Conservation (phyloP, 2,888 invertebrate species). For the Epistrophe eligans region DNA sequence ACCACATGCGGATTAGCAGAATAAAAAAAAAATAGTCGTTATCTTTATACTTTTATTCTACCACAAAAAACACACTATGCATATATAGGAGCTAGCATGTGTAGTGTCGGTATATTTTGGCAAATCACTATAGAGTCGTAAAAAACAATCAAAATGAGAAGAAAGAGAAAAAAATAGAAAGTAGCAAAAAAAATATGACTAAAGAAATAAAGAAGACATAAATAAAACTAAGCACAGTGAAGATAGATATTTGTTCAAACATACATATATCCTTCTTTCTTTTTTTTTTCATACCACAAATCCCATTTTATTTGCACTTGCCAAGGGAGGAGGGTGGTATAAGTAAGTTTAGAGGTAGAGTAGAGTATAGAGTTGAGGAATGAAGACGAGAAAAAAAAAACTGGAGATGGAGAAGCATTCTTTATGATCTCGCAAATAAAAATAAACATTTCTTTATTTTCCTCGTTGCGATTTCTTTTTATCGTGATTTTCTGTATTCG, state of each 20-base stretch:
- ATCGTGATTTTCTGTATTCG: conserved; percentile 43
- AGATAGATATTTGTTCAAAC: background rate
- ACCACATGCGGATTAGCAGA: conserved; percentile 57
- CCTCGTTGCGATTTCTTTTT: conserved; percentile 67
- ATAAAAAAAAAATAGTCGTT: conserved; percentile 21
- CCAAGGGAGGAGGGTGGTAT: conserved; percentile 29
- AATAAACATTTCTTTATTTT: conserved; percentile 68
- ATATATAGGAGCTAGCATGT: background rate
- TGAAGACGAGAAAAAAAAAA: background rate
- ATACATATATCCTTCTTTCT: conserved; percentile 44
- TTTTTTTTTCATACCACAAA: conserved; percentile 45
- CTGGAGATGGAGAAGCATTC: conserved; percentile 19
- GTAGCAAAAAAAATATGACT: conserved; percentile 19
- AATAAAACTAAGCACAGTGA: conserved; percentile 69
- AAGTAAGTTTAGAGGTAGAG: no score
- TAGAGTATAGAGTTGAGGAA: background rate
- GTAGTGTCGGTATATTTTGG: background rate
- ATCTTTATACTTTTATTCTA: conserved; percentile 47
- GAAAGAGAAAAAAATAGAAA: conserved; percentile 13
- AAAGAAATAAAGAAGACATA: conserved; percentile 43
- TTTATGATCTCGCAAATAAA: conserved; percentile 72
- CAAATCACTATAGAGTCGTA: conserved; percentile 55
- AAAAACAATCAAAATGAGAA: conserved; percentile 39
- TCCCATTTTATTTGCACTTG: conserved; percentile 49
- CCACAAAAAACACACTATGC: conserved; percentile 25